Percentiles rank a stretch among this genome's conserved stretches.
Evolutionary conservation across 92 coral and sea anemone species (phyloP).

Genomic region (Chrysogorgia sp.): DNA sequence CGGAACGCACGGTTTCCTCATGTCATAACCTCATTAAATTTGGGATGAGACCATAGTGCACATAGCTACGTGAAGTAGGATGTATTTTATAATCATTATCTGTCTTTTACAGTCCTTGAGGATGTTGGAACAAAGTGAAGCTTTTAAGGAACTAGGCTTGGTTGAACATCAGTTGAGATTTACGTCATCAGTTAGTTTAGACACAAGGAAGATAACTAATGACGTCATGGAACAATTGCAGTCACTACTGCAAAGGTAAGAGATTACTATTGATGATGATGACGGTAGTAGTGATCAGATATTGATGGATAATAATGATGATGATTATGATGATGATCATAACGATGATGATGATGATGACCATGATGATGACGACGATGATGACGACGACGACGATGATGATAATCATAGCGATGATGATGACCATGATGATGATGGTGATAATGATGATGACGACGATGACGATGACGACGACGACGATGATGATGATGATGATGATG

Average conservation of each 20-base stretch:
- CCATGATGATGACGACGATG: background rate
- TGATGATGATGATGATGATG: slow-evolving; percentile 41
- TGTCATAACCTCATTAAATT: no score
- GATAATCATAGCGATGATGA: background rate
- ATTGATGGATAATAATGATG: background rate
- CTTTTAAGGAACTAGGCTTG: slow-evolving; percentile 91
- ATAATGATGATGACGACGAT: background rate
- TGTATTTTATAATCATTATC: no score
- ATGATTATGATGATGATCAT: slow-evolving; percentile 5
- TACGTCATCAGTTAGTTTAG: slow-evolving; percentile 92
- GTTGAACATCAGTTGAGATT: slow-evolving; percentile 90
- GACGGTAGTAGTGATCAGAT: slow-evolving; percentile 20
- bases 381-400: background rate
- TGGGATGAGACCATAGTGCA: background rate
- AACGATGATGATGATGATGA: slow-evolving; percentile 2
- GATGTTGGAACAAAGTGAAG: slow-evolving; percentile 81
- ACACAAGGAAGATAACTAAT: slow-evolving; percentile 70
- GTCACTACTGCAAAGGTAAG: slow-evolving; percentile 75
- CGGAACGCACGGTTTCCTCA: no score
- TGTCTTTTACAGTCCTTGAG: slow-evolving; percentile 66
- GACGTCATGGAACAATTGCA: slow-evolving; percentile 82
- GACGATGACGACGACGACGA: background rate
- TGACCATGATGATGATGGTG: slow-evolving; percentile 5
- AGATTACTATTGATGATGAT: background rate
- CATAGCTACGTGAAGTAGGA: no score